Evolutionary conservation across 2,888 invertebrate species (phyloP), one percentile per base, ranked within the genome.

Genomic region (Tanytarsus gracilentus): DNA sequence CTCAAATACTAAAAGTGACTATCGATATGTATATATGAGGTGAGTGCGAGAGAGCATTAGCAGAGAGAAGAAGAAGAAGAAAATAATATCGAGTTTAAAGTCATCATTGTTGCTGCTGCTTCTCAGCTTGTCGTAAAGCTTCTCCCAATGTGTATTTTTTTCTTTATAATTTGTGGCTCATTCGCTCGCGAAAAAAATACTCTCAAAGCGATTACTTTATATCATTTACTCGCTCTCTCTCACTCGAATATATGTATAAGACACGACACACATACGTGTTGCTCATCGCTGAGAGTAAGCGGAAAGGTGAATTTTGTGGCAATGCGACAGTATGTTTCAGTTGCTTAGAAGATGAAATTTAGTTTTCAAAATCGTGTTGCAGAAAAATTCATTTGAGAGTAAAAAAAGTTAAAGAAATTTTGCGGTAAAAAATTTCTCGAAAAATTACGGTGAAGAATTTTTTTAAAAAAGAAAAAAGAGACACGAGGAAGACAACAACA

Each of bases 271-370:
- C 44, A 44, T 44, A 27, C 25, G 39, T 48, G 29, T 25, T 18
- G 40, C 48, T 48, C 44, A 58, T 58, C 48, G 58, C 48, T 21
- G 49, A 49, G 49, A 58, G 23, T 27, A n/a, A 58, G 58, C 58
- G 48, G 40, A 48, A 58, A 58, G 58, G 58, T 58, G 27, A 58
- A 58, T 27, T 27, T 21, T 23, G 8, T 39, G 40, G 27, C 23
- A 33, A 23, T 44, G 44, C 36, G 40, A 18, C 58, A 26, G 44
- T 56, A 30, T 56, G 36, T 44, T 44, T 58, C 58, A 58, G 26
- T 39, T 39, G 58, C 26, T 58, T 58, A 58, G 58, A 48, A 58
- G 58, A 58, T 58, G 58, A 58, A 30, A 58, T 40, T 48, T 58
- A 58, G 58, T 58, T 58, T 56, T 53, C 9, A 18, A 44, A 9